Base-by-base conservation (phyloP, 2,797 vertebrate genomes). In the Thamnophis elegans region DNA sequence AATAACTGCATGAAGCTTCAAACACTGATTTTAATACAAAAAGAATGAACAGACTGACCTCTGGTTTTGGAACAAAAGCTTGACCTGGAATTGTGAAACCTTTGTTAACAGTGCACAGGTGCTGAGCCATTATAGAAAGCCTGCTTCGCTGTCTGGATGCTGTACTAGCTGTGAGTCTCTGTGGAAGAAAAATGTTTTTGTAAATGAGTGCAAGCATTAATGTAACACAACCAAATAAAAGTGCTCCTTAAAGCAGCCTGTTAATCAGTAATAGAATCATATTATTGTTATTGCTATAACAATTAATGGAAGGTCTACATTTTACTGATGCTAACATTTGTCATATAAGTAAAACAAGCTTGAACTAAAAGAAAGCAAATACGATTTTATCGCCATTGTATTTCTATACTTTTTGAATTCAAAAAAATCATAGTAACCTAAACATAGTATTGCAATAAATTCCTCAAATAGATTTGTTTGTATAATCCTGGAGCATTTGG, bases 71-170 rank as follows among this genome's bases (percentile, higher is more conserved):
- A 94, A 99, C 94, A 65, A 99, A 99, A 82, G 99, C 99, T 90
- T 96, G 96, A 59, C 99, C 99, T 0, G 99, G 98, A 97, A 99
- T 99, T 58, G 98, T 95, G 65, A 99, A 99, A 96, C 98, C 93
- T 95, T 97, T 98, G 90, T 95, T 97, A 56, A 99, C 99, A 0
- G 92, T 96, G 95, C 99, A 99, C 93, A 99, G 98, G 96, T 99
- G 98, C 97, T 99, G 99, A 88, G 99, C 97, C 98, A 99, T 99
- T 90, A 99, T 26, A 59, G 99, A 99, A 87, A 99, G 97, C n/a
- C 99, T 98, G 94, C 99, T 99, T 89, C 99, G 98, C 92, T 99
- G 99, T 53, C 86, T 98, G 96, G 97, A 98, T 93, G 98, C 96
- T 0, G 98, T 98, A 94, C 97, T 98, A 94, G 99, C 99, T 4